These are phyloP conservation scores for Drosophila gaucha DNA, from an alignment of 2,888 invertebrate species.

Conservation along the genomic window DNA sequence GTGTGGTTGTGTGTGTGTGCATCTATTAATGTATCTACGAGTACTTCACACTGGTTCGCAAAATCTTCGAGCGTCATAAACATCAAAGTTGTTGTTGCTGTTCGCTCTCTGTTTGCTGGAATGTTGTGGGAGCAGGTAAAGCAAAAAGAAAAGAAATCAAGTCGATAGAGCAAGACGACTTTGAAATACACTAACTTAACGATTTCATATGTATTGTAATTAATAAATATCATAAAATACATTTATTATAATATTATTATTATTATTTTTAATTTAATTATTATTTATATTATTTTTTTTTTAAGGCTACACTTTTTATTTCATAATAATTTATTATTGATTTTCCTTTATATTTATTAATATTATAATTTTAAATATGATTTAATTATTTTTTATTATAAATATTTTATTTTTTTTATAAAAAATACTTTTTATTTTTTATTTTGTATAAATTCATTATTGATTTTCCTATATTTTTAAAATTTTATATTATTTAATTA, in stretches of 20 bases:
- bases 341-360: not conserved
- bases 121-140: slow-evolving; percentile 68
- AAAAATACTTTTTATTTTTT: too few relatives aligned
- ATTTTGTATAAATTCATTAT: too few relatives aligned
- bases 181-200: not conserved
- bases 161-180: not conserved
- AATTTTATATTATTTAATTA: not conserved
- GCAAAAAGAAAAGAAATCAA: slow-evolving; percentile 23
- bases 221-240: too few relatives aligned
- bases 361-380: not conserved
- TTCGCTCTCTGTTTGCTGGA: slow-evolving; percentile 56
- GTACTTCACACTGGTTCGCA: slow-evolving; percentile 34
- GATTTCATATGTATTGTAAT: too few relatives aligned
- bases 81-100: slow-evolving; percentile 39
- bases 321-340: not conserved
- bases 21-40: slow-evolving; percentile 17
- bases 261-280: not conserved
- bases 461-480: too few relatives aligned
- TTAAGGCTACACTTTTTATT: not conserved
- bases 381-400: too few relatives aligned
- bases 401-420: too few relatives aligned
- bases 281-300: not conserved
- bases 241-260: not conserved
- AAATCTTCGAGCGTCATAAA: slow-evolving; percentile 48
- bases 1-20: slow-evolving; percentile 12